Evolutionary conservation across 2,797 vertebrate genomes (phyloP).

Genomic region (Sylvilagus floridanus): DNA sequence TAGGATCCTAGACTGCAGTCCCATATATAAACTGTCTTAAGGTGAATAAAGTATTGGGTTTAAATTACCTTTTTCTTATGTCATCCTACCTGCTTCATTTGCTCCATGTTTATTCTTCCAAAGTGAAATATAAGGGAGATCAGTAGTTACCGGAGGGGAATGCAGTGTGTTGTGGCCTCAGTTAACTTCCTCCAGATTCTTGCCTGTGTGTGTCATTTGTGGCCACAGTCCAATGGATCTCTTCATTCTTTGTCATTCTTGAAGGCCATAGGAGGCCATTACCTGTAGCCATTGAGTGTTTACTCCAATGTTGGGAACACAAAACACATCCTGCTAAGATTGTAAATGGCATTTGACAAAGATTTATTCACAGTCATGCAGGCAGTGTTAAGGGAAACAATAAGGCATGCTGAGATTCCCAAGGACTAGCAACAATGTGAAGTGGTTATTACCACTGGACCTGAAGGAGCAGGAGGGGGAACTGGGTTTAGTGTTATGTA

Average conservation of each 20-base stretch:
- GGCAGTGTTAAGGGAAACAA: not conserved
- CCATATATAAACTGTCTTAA: not conserved
- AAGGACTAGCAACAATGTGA: not conserved
- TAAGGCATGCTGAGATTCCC: not conserved
- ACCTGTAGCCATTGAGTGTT: not conserved
- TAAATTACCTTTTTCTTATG: not conserved
- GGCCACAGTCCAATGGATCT: not conserved
- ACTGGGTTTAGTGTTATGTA: not conserved
- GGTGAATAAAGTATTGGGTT: constrained; percentile 26
- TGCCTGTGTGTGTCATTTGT: not conserved
- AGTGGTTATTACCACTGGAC: not conserved
- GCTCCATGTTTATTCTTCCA: constrained; percentile 3
- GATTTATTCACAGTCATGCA: not conserved
- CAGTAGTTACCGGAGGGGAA: not conserved
- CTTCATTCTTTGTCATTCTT: not conserved
- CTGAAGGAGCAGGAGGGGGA: not conserved
- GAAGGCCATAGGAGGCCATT: not conserved
- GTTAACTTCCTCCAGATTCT: not conserved
- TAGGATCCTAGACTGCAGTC: not conserved
- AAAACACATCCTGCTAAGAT: not conserved
- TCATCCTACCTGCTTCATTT: not conserved
- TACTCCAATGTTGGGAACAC: not conserved
- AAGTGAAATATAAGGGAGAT: not conserved
- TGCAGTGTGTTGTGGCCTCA: not conserved
- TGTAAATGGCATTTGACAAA: not conserved